Conservation (phyloP, 1,140 invertebrate species). For the Gyrodactylus bullatarudis region DNA sequence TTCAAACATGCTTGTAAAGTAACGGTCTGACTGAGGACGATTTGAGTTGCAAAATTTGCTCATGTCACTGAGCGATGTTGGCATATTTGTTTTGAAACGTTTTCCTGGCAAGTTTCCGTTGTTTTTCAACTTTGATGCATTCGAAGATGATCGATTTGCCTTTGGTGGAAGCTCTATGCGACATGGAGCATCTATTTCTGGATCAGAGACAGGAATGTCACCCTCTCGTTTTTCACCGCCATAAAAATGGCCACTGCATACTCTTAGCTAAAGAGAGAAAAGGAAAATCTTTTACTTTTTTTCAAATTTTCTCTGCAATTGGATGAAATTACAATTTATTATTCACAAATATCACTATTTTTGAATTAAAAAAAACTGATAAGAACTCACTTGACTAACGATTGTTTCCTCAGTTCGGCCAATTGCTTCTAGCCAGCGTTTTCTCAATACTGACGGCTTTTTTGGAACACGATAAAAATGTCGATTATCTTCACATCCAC, state of each 20-base stretch:
- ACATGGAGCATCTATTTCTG: conserved; percentile 15
- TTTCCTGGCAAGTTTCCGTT: not conserved
- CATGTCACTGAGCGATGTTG: not conserved
- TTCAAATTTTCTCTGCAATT: not conserved
- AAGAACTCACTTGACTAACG: conserved; percentile 14
- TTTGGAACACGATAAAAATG: conserved; percentile 20
- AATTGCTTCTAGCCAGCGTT: conserved; percentile 17
- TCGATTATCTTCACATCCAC: conserved; percentile 18
- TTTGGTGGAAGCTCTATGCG: conserved; percentile 16
- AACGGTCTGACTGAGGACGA: not conserved
- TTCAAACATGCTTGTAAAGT: not conserved
- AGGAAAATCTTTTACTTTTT: not conserved
- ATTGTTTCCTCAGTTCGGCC: conserved; percentile 19
- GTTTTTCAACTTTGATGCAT: no score
- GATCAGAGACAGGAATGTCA: conserved; percentile 18
- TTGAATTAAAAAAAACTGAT: not conserved
- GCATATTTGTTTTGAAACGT: not conserved
- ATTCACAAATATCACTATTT: not conserved
- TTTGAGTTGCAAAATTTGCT: not conserved
- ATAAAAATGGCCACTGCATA: conserved; percentile 18
- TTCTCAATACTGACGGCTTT: conserved; percentile 15
- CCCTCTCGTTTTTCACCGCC: conserved; percentile 18
- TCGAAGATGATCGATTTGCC: conserved; percentile 9
- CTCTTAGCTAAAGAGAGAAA: conserved; percentile 13
- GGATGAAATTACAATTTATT: not conserved